Evolutionary conservation across 2,888 invertebrate species (phyloP).

Genomic region (Callyntrura sp.): DNA sequence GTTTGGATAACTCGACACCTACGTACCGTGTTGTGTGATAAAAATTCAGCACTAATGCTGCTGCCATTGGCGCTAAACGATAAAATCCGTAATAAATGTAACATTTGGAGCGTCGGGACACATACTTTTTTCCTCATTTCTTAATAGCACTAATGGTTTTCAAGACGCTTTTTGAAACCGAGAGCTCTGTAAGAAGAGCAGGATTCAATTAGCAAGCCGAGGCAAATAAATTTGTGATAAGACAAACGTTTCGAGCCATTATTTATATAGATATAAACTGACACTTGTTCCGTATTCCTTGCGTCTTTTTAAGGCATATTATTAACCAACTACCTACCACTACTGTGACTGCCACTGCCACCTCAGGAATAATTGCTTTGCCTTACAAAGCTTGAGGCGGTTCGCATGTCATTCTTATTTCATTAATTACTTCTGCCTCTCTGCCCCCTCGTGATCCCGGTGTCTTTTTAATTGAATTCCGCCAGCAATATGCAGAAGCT

Average conservation of each 20-base stretch:
- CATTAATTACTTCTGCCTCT: conserved; percentile 73
- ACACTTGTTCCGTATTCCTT: conserved; percentile 4
- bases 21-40: no score
- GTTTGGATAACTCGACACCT: no score
- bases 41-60: no score
- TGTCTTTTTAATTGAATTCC: conserved; percentile 44
- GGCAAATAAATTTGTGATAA: not conserved
- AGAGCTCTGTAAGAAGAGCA: not conserved
- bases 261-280: conserved; percentile 22
- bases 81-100: no score
- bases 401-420: conserved; percentile 65
- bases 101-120: no score
- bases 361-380: conserved; percentile 29
- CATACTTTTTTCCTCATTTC: conserved; percentile 27
- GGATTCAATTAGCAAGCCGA: conserved; percentile 59
- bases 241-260: not conserved
- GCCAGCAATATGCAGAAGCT: no score
- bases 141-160: conserved; percentile 17
- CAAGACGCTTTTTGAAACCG: no score
- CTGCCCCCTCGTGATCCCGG: conserved; percentile 66
- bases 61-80: no score
- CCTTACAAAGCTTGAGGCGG: conserved; percentile 59
- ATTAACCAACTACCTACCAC: no score
- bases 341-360: no score
- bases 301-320: not conserved